These are phyloP conservation scores for Callipepla squamata DNA, from an alignment of 2,113 vertebrate species.

Conservation along the genomic window DNA sequence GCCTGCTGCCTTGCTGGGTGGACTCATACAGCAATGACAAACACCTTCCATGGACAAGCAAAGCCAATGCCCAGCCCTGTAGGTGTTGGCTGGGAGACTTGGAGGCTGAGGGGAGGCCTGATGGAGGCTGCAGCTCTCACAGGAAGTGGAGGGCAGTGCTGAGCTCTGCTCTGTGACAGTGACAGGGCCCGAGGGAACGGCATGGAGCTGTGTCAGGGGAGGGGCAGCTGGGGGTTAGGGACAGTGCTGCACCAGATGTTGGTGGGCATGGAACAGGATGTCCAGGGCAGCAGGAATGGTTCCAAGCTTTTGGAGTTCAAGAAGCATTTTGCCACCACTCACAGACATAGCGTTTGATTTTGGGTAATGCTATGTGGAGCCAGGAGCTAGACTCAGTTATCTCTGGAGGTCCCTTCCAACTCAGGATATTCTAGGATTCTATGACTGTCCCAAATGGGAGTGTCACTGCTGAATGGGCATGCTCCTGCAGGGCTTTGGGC, in stretches of 20 bases:
- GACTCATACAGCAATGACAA: not conserved
- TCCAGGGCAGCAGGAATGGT: not conserved
- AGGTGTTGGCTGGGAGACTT: not conserved
- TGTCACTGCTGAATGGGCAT: accelerated
- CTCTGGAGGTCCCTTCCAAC: not conserved
- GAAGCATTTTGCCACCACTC: not conserved
- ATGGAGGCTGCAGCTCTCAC: not conserved
- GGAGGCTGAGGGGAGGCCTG: not conserved
- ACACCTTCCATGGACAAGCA: not conserved
- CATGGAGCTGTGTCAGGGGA: not conserved
- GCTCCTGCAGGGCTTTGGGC: not conserved
- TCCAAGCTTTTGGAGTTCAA: not conserved
- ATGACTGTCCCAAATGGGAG: accelerated
- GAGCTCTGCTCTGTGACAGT: not conserved
- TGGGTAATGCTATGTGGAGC: not conserved
- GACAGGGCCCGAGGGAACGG: not conserved
- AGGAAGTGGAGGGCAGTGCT: not conserved
- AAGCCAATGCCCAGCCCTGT: not conserved
- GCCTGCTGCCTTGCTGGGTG: not conserved
- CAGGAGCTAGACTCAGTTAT: not conserved
- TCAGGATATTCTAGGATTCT: not conserved
- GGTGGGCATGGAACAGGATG: not conserved
- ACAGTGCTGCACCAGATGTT: not conserved
- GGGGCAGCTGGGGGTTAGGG: not conserved
- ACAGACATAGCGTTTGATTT: not conserved